phyloP scores from a whole-genome alignment of 2,888 invertebrate species.

The Strigamia maritima region DNA sequence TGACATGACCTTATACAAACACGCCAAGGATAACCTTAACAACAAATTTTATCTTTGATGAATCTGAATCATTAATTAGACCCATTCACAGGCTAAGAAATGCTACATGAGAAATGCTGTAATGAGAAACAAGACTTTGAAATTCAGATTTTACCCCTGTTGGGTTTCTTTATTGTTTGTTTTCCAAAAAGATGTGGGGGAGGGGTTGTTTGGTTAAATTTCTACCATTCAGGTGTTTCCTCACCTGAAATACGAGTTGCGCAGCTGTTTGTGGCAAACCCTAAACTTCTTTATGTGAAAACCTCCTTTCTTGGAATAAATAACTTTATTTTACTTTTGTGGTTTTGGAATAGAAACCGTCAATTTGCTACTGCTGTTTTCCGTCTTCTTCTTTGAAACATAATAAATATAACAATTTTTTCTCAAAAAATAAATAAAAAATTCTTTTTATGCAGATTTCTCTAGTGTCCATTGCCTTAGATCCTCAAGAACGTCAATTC shows the following conservation, averaged over 20 bases:
- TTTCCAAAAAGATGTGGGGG: conserved; percentile 16
- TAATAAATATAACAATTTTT: not conserved
- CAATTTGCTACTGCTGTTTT: not conserved
- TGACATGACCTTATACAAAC: not conserved
- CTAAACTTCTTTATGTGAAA: not conserved
- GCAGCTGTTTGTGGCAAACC: conserved; percentile 32
- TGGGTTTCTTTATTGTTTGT: not conserved
- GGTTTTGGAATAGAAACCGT: not conserved
- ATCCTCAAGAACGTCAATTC: conserved; percentile 21
- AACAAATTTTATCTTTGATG: not conserved
- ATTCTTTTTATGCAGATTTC: not conserved
- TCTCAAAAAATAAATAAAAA: not conserved
- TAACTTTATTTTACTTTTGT: conserved; percentile 9
- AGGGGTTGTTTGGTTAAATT: conserved; percentile 27
- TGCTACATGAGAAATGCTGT: not conserved
- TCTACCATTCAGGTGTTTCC: conserved; percentile 29
- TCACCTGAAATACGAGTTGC: conserved; percentile 28
- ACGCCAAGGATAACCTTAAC: not conserved
- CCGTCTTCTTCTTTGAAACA: not conserved
- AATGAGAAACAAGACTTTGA: not conserved
- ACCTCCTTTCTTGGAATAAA: conserved; percentile 24
- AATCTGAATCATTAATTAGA: not conserved
- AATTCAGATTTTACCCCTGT: not conserved
- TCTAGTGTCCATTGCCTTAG: conserved; percentile 21
- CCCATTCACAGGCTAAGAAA: not conserved